Conservation (phyloP, 1,140 invertebrate genomes). For the Riptortus pedestris region DNA sequence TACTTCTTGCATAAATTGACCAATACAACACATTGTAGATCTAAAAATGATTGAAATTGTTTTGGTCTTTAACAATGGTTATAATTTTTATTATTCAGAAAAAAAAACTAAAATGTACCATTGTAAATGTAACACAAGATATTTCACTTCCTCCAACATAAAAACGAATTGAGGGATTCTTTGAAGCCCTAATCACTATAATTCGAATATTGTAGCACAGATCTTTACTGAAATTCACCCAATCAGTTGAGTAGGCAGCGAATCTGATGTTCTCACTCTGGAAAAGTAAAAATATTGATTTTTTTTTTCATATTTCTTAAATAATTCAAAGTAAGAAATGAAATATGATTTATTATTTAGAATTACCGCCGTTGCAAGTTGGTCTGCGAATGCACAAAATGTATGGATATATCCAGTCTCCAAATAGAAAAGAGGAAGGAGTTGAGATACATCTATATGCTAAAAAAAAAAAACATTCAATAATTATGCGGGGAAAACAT, state of each 20-base stretch:
- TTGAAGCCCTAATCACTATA: not conserved
- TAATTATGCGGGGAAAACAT: too few relatives aligned
- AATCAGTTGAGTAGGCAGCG: not conserved
- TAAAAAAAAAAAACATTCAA: not conserved
- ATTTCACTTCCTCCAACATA: slow-evolving; percentile 7
- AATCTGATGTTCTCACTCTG: slow-evolving; percentile 6
- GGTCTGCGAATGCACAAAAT: not conserved
- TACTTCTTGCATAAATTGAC: too few relatives aligned
- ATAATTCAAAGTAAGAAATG: too few relatives aligned
- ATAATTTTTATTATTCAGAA: too few relatives aligned
- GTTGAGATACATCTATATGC: not conserved
- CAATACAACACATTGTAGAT: too few relatives aligned
- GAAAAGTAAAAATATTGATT: not conserved
- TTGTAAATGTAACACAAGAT: not conserved
- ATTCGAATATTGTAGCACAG: not conserved
- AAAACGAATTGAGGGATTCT: not conserved
- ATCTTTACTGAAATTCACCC: not conserved
- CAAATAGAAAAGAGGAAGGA: not conserved
- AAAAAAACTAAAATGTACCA: not conserved
- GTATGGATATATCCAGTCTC: not conserved
- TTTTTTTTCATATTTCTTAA: too few relatives aligned
- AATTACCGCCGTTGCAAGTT: not conserved
- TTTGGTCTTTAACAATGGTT: too few relatives aligned
- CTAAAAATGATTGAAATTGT: too few relatives aligned
- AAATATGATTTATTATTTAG: too few relatives aligned